Percentiles rank a stretch among this genome's conserved stretches.
These are phyloP conservation scores for Zosterops lateralis DNA, from an alignment of 2,113 vertebrate genomes.

Conservation along the genomic window DNA sequence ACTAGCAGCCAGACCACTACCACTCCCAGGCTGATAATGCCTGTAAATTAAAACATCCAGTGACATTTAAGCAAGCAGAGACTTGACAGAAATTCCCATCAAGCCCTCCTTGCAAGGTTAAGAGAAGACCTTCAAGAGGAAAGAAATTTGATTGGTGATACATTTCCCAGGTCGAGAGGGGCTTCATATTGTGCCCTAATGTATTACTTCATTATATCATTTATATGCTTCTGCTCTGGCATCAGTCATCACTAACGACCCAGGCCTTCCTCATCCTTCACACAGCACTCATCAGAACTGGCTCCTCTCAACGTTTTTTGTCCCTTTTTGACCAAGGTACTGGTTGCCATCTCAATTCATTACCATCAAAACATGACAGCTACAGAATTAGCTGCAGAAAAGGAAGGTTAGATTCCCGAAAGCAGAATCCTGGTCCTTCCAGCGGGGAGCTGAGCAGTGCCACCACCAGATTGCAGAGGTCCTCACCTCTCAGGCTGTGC, in stretches of 20 bases:
- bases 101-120: conserved; percentile 15
- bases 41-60: conserved; percentile 22
- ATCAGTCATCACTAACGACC: conserved; percentile 58
- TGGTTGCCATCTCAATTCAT: conserved; percentile 23
- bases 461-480: neutral
- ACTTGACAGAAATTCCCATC: conserved; percentile 44
- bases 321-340: conserved; percentile 53
- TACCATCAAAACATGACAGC: conserved; percentile 38
- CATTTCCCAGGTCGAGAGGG: conserved; percentile 42
- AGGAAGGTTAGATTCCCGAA: neutral
- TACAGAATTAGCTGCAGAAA: neutral
- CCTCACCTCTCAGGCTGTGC: neutral
- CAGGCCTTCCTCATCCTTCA: conserved; percentile 34
- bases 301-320: conserved; percentile 25
- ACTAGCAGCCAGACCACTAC: neutral
- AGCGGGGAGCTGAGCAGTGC: neutral
- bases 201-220: conserved; percentile 47
- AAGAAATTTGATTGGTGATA: conserved; percentile 41
- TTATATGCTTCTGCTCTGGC: conserved; percentile 35
- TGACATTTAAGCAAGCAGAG: neutral
- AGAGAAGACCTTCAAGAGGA: conserved; percentile 44
- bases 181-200: conserved; percentile 46
- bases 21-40: neutral
- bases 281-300: conserved; percentile 3
- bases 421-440: neutral